phyloP scores from a whole-genome alignment of 2,888 invertebrate species.

The Amiota minor region DNA sequence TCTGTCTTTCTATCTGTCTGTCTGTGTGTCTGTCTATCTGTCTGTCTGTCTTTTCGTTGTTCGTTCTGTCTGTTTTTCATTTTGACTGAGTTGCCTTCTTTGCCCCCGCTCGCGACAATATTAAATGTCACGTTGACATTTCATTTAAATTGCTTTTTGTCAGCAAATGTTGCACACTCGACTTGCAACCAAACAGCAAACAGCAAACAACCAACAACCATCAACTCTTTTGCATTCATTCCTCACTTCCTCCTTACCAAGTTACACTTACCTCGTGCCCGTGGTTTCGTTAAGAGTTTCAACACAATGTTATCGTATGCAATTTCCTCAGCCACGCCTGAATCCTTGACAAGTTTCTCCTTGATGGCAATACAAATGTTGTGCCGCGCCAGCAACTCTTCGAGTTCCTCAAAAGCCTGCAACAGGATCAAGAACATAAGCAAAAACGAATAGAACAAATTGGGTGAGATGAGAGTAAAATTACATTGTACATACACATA shows the following conservation, averaged over 20 bases:
- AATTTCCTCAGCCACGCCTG: slow-evolving; percentile 91
- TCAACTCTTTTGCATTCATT: slow-evolving; percentile 9
- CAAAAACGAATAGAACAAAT: not conserved
- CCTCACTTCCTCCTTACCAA: not conserved
- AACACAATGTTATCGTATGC: slow-evolving; percentile 92
- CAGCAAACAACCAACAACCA: not conserved
- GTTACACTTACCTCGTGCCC: slow-evolving; percentile 85
- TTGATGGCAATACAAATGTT: slow-evolving; percentile 95
- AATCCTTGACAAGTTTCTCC: slow-evolving; percentile 95
- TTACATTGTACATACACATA: not conserved
- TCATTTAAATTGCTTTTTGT: slow-evolving; percentile 44
- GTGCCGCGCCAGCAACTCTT: slow-evolving; percentile 85
- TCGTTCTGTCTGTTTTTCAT: not conserved
- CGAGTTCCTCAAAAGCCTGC: slow-evolving; percentile 95
- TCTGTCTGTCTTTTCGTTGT: not conserved
- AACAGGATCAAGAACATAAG: slow-evolving; percentile 14
- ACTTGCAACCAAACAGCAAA: not conserved
- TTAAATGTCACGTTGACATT: slow-evolving; percentile 43
- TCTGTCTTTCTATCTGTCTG: not conserved
- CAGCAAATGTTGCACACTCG: slow-evolving; percentile 20
- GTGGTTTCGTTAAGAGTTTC: slow-evolving; percentile 87
- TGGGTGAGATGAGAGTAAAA: slow-evolving; percentile 23
- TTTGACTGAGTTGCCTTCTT: too few species aligned
- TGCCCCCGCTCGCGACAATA: not conserved
- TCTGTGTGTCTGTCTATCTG: not conserved